A percentile compares a stretch with the other conserved stretches of the same genome.
phyloP scores from a whole-genome alignment of 2,888 invertebrate genomes.

The Conchocele bisecta region DNA sequence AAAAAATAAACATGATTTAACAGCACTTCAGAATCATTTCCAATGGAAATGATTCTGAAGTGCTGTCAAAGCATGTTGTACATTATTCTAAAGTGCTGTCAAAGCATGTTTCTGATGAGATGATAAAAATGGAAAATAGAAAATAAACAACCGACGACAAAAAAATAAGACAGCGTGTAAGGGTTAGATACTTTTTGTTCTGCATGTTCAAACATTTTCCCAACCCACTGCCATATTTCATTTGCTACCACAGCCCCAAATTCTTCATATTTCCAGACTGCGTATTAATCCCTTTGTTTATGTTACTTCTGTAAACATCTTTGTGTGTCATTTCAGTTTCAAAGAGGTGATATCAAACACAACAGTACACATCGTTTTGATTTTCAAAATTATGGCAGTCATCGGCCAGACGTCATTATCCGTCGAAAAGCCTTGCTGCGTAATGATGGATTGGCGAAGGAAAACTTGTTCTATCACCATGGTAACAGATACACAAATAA shows the following conservation, averaged over 20 bases:
- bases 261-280: not conserved
- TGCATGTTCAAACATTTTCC: too few species aligned
- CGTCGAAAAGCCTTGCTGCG: slow-evolving; percentile 74
- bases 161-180: too few species aligned
- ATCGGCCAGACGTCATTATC: slow-evolving; percentile 76
- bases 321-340: slow-evolving; percentile 69
- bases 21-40: too few species aligned
- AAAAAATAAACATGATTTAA: too few species aligned
- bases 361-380: slow-evolving; percentile 79
- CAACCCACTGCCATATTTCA: not conserved
- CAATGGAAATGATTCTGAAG: too few species aligned
- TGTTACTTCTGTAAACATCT: too few species aligned
- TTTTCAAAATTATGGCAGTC: slow-evolving; percentile 70
- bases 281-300: not conserved
- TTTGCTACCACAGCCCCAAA: not conserved
- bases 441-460: slow-evolving; percentile 77
- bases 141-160: too few species aligned
- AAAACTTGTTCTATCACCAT: slow-evolving; percentile 80
- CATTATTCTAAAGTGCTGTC: too few species aligned
- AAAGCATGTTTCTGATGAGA: too few species aligned
- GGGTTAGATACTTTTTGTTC: too few species aligned
- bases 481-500: slow-evolving; percentile 79
- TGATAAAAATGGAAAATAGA: too few species aligned
- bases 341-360: slow-evolving; percentile 71
- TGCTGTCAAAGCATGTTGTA: too few species aligned